phyloP scores from a whole-genome alignment of 2,888 invertebrate genomes.

The Pachymerium ferrugineum region DNA sequence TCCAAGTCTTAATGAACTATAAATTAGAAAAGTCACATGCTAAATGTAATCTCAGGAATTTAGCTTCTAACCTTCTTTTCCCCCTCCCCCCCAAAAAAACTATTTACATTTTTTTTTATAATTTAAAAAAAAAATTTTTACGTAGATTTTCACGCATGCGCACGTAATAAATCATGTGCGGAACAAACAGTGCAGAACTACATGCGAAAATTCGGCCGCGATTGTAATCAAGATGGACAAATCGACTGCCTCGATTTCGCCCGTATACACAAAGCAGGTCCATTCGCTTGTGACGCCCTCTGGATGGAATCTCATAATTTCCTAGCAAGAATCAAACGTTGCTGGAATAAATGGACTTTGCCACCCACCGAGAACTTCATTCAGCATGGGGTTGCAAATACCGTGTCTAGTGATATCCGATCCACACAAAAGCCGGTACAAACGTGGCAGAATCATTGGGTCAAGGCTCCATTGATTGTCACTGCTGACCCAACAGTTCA shows the following conservation, averaged over 20 bases:
- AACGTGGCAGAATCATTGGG: not conserved
- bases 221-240: slow-evolving; percentile 38
- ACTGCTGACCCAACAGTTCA: not conserved
- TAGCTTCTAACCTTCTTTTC: not conserved
- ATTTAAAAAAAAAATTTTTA: too few species aligned
- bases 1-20: not conserved
- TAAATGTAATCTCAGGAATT: not conserved
- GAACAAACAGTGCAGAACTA: slow-evolving; percentile 2
- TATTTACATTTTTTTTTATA: too few species aligned
- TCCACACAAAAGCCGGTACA: not conserved
- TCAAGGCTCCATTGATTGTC: not conserved
- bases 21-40: not conserved
- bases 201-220: slow-evolving; percentile 34
- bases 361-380: slow-evolving; percentile 7
- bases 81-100: too few species aligned
- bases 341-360: slow-evolving; percentile 29
- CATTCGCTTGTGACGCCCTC: slow-evolving; percentile 36
- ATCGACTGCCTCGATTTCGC: slow-evolving; percentile 39
- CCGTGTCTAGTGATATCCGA: not conserved
- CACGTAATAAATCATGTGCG: slow-evolving; percentile 27
- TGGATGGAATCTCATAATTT: slow-evolving; percentile 38
- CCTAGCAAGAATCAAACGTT: slow-evolving; percentile 38
- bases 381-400: not conserved
- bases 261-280: slow-evolving; percentile 39
- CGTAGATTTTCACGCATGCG: slow-evolving; percentile 13